Conservation (phyloP, 2,888 invertebrate genomes). For the Drosophila peninsularis region DNA sequence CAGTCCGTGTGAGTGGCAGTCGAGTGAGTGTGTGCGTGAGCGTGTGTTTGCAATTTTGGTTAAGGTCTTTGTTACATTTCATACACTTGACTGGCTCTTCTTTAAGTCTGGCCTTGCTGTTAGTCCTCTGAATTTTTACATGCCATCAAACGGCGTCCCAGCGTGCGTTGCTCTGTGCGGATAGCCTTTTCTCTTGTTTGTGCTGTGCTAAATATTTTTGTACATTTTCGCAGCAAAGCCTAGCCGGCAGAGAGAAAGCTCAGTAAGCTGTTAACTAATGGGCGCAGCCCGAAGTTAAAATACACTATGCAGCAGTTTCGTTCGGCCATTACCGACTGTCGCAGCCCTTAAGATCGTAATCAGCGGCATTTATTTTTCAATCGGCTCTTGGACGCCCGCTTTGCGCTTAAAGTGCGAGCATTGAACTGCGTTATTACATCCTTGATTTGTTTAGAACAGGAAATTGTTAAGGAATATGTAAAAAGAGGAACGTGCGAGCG, state of each 20-base stretch:
- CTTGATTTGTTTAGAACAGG: constrained; percentile 78
- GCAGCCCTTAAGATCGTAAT: constrained; percentile 75
- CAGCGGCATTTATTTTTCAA: constrained; percentile 70
- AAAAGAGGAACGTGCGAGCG: constrained; percentile 17
- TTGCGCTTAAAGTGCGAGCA: constrained; percentile 42
- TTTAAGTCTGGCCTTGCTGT: constrained; percentile 54
- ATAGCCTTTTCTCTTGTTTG: constrained; percentile 44
- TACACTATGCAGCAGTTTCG: constrained; percentile 28
- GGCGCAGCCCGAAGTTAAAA: constrained; percentile 33
- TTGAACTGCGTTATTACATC: constrained; percentile 81
- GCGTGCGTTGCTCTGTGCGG: constrained; percentile 20
- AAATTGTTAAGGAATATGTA: constrained; percentile 74
- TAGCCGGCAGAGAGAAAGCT: background rate
- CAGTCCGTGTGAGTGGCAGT: constrained; percentile 52
- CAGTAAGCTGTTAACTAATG: constrained; percentile 50
- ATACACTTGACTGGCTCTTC: constrained; percentile 74
- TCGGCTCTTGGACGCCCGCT: constrained; percentile 28
- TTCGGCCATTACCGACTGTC: constrained; percentile 56
- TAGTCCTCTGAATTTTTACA: constrained; percentile 59
- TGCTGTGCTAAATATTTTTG: constrained; percentile 41
- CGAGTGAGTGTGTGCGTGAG: constrained; percentile 15
- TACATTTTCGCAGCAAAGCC: constrained; percentile 45
- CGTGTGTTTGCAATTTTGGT: constrained; percentile 64
- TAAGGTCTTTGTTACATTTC: constrained; percentile 78
- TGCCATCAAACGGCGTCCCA: constrained; percentile 26